Evolutionary conservation across 2,797 vertebrate genomes (phyloP).

Genomic region (Acanthurus tractus): DNA sequence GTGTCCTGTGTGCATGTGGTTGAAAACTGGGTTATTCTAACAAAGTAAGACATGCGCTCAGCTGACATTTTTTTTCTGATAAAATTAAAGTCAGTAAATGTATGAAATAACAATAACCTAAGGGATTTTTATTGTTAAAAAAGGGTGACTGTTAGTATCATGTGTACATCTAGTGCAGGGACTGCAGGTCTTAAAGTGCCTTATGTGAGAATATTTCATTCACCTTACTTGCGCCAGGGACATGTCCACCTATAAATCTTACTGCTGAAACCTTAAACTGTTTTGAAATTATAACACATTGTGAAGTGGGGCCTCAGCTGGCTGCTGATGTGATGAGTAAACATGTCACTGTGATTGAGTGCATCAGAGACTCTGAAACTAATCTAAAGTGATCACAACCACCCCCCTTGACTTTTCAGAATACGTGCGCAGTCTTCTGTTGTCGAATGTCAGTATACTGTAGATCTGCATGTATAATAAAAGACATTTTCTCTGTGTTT

Average conservation of each 20-base stretch:
- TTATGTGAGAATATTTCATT: conserved; percentile 4
- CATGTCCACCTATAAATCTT: conserved; percentile 7
- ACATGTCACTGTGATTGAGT: conserved; percentile 48
- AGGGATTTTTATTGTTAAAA: background rate
- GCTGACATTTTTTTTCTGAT: conserved; percentile 15
- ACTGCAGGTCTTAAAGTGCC: conserved; percentile 15
- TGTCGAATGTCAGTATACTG: conserved; percentile 31
- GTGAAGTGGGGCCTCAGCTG: conserved; percentile 44
- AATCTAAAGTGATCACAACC: conserved; percentile 44
- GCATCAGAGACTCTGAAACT: conserved; percentile 36
- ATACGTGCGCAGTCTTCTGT: conserved; percentile 19
- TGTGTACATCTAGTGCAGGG: conserved; percentile 14
- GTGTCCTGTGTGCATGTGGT: background rate
- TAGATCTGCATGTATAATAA: conserved; percentile 28
- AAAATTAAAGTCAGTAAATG: background rate
- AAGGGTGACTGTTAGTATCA: background rate
- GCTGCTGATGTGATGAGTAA: conserved; percentile 35
- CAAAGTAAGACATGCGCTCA: conserved; percentile 2
- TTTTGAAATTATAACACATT: conserved; percentile 10
- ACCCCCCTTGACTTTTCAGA: conserved; percentile 25
- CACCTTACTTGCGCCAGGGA: background rate
- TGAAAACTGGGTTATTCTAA: background rate
- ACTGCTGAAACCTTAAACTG: conserved; percentile 8
- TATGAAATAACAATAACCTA: conserved; percentile 2
- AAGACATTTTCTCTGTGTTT: conserved; percentile 64